Conservation (phyloP, 2,113 vertebrate species). For the Thinocorus orbignyianus region DNA sequence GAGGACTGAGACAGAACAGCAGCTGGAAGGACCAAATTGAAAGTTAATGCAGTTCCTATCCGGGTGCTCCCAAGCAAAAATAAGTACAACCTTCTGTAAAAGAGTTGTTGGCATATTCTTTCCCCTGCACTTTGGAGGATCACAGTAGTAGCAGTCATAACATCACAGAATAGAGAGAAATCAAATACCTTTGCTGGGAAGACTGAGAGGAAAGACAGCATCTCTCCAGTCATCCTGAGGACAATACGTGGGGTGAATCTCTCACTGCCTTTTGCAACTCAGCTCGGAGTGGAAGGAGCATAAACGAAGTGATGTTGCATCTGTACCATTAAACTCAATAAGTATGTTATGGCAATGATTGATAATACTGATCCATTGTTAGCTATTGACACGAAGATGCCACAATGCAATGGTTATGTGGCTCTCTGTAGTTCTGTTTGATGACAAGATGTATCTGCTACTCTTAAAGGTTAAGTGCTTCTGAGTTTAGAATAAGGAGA, state of each 20-base stretch:
- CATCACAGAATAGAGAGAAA: neutral
- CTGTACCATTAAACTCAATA: neutral
- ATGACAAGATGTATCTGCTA: neutral
- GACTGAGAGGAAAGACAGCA: neutral
- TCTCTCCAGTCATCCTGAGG: neutral
- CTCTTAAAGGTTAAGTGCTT: neutral
- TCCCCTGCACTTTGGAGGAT: neutral
- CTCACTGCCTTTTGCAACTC: neutral
- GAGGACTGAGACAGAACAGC: neutral
- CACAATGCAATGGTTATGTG: neutral
- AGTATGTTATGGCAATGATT: neutral
- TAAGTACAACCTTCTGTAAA: neutral
- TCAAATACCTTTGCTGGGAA: neutral
- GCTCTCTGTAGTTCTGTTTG: neutral
- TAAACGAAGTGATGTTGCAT: neutral
- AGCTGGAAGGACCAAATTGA: neutral
- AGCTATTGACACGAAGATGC: neutral
- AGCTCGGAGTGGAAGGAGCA: neutral
- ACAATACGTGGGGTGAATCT: neutral
- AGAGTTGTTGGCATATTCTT: fast-evolving
- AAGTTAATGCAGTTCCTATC: neutral
- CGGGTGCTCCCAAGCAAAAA: neutral
- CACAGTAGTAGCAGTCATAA: neutral
- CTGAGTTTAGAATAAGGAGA: neutral
- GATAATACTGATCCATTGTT: neutral